Evolutionary conservation across 2,113 vertebrate species (phyloP), one percentile per base, ranked within the genome.

Genomic region (Pseudopipra pipra): DNA sequence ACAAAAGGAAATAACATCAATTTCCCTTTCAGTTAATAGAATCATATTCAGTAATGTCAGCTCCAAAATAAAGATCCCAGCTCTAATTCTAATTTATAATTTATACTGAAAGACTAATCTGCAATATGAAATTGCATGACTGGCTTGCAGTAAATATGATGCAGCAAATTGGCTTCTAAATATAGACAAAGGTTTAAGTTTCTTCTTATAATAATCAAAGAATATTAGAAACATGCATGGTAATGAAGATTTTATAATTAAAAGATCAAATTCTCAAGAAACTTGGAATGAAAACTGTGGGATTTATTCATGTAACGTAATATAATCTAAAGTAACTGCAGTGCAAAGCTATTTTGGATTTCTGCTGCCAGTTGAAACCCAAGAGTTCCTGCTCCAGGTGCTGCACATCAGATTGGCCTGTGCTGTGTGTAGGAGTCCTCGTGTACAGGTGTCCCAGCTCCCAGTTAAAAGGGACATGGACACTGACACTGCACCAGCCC

Each of bases 161-260:
- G 51, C 72, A 97, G 73, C 71, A 96, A 97, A 95, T 78, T 94
- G 81, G 46, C 79, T 97, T 97, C 97, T 97, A 97, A 97, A 97
- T 95, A 95, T 78, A 96, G 95, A 94, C 59, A 93, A 90, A 90
- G 56, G 83, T 81, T 62, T 95, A 85, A 77, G 14, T 92, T 88
- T 95, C 55, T 55, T 95, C 56, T 96, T 87, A 86, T 19, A 93
- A 79, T 85, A 95, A 97, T 74, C 55, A 93, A 94, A 75, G 90
- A 95, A 92, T 95, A 97, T 95, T 31, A 94, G 83, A 95, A 91
- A 71, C 55, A 88, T 77, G 90, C 74, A 90, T 51, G 71, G 67
- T 90, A 95, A 97, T 79, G 61, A 95, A 87, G 87, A 52, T 78
- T 88, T 81, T 72, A 46, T 91, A 93, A 96, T 77, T 93, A 95